Base-by-base conservation (phyloP, 1,140 invertebrate genomes). In the Caenorhabditis remanei region DNA sequence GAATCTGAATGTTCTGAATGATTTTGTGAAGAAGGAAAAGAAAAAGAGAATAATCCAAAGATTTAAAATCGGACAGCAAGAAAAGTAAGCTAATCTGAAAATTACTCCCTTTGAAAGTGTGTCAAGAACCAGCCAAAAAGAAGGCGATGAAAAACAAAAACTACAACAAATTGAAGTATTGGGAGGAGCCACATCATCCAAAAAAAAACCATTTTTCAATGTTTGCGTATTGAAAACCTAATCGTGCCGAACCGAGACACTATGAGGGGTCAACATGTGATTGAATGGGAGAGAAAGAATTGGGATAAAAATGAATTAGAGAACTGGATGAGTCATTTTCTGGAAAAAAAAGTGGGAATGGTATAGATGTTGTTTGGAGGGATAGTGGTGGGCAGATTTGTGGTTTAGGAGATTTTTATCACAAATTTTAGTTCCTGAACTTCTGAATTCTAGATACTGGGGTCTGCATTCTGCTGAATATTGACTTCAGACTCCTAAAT, bases 161-260 rank as follows among this genome's bases (percentile, higher is more conserved):
- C 24, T 32, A n/a, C 9, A 65, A 65, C 9, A 4, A 40, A 9
- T 65, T 65, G 11, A 13, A 65, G 63, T 40, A 65, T 40, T 4
- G 11, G 32, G 63, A 41, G 63, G 63, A 65, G 63, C 19, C 16
- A 3, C 24, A 71, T 19, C 24, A 40, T 67, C 13, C 11, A 67
- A 61, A n/a, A 14, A 67, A 61, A n/a, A 14, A 53, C 16, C 50
- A 63, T 11, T 32, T 32, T 71, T 43, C 65, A 48, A 43, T 79
- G 71, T 79, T 79, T 79, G 71, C 71, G 19, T 50, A 79, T 79
- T 46, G 71, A 50, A 79, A 63, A 79, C 46, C 53, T 79, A 79
- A 79, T 79, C 46, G 71, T 40, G 9, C 40, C 9, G 46, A 53
- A 53, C 71, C 4, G 71, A 48, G 46, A 79, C 16, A 67, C 63